A percentile compares a stretch with the other conserved stretches of the same genome.
phyloP scores from a whole-genome alignment of 2,888 invertebrate species.

The Mythimna loreyi region DNA sequence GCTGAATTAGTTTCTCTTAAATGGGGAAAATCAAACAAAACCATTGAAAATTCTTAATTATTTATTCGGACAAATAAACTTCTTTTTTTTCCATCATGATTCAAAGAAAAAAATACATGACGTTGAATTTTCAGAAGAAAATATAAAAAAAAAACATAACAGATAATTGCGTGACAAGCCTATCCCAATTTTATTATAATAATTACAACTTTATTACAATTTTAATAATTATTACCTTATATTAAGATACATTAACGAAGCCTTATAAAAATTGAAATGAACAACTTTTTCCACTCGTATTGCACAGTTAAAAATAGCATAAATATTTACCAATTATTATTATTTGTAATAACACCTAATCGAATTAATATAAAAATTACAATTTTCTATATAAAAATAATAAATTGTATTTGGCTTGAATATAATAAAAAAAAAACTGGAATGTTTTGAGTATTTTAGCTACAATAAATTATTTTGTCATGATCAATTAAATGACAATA shows the following conservation, averaged over 20 bases:
- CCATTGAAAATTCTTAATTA: constrained; percentile 85
- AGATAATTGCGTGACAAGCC: constrained; percentile 85
- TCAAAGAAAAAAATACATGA: constrained; percentile 77
- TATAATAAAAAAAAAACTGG: constrained; percentile 64
- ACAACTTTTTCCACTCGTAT: constrained; percentile 84
- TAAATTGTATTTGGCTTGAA: constrained; percentile 74
- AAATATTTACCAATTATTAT: constrained; percentile 80
- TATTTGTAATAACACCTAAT: constrained; percentile 75
- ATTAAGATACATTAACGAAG: constrained; percentile 70
- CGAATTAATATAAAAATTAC: constrained; percentile 76
- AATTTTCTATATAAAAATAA: constrained; percentile 66
- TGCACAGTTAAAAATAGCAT: constrained; percentile 87
- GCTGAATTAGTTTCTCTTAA: background rate
- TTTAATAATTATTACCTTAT: constrained; percentile 78
- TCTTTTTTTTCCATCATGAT: constrained; percentile 77
- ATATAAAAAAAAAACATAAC: constrained; percentile 81
- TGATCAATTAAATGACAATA: constrained; percentile 57
- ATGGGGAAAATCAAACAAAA: constrained; percentile 72
- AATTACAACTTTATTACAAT: constrained; percentile 88
- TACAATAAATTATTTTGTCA: constrained; percentile 69
- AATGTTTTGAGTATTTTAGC: constrained; percentile 74
- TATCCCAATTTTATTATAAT: constrained; percentile 79
- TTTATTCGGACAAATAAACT: constrained; percentile 88
- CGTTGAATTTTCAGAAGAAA: constrained; percentile 72
- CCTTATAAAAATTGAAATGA: constrained; percentile 81